Conservation (phyloP, 1,140 invertebrate species). For the Phortica variegata region DNA sequence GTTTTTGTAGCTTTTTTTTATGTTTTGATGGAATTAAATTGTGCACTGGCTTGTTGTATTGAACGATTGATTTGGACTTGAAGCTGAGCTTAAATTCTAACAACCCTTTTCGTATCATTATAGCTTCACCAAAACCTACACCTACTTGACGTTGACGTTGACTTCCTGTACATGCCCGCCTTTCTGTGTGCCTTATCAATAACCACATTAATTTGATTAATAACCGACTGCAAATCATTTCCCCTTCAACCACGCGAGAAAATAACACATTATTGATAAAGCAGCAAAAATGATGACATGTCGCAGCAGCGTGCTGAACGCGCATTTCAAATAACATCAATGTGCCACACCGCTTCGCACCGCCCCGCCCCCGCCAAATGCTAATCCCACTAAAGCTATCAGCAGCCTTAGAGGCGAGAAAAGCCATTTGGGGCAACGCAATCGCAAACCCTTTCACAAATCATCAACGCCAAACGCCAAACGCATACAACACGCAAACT, state of each 20-base stretch:
- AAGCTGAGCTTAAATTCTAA: too few relatives aligned
- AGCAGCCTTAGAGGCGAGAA: constrained; percentile 2
- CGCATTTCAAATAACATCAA: constrained; percentile 40
- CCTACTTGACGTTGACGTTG: too few relatives aligned
- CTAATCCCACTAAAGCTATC: constrained; percentile 19
- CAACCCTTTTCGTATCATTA: too few relatives aligned
- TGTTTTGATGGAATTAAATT: too few relatives aligned
- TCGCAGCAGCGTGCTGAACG: constrained; percentile 4
- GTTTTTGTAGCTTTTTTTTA: too few relatives aligned
- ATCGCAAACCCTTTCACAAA: constrained; percentile 36
- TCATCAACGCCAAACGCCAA: too few relatives aligned
- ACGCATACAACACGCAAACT: not conserved
- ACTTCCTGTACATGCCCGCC: too few relatives aligned
- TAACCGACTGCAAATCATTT: constrained; percentile 56
- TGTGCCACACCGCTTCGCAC: too few relatives aligned
- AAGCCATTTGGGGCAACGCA: constrained; percentile 43
- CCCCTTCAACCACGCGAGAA: constrained; percentile 22
- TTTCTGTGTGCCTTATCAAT: too few relatives aligned
- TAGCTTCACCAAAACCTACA: too few relatives aligned
- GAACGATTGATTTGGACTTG: too few relatives aligned
- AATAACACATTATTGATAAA: not conserved
- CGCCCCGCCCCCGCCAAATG: constrained; percentile 53
- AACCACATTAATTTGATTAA: constrained; percentile 57
- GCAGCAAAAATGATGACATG: constrained; percentile 24
- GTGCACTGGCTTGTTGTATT: too few relatives aligned